Evolutionary conservation across 2,888 invertebrate genomes (phyloP), one percentile per base, ranked within the genome.

Genomic region (Aelia acuminata): DNA sequence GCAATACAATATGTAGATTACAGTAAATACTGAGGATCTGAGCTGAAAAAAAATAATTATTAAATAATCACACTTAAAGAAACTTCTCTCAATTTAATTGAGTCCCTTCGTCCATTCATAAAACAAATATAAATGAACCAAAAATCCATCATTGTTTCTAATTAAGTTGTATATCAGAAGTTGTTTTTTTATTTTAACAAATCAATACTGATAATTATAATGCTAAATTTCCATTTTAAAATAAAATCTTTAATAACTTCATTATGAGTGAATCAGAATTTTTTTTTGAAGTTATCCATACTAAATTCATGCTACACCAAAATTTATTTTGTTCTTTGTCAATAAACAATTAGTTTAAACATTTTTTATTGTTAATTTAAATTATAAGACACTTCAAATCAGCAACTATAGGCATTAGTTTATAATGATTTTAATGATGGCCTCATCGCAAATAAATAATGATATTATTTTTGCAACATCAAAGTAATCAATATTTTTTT

Each of bases 11-110:
- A 39, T 43, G 80, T 47, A 80, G 80, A 80, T 80, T 80, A 80
- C 80, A 80, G 80, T 80, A 80, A 80, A 80, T 39, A 80, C 43
- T 47, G 80, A 13, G 11, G 13, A 80, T 80, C 80, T n/a, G 13
- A 80, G 43, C 80, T 80, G 80, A 80, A 80, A 80, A 80, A 70
- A 80, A 80, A 80, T 39, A 80, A 80, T 80, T 47, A 43, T 43
- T 80, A 20, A 80, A 26, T 80, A n/a, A 80, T 39, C 22, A 80
- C 11, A 80, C 4, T 80, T 43, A 47, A 43, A 43, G 13, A 80
- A 80, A 80, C n/a, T 20, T 35, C 35, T 18, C 35, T 70, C 1
- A 35, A 70, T 70, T 70, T 20, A 18, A 70, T 18, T 35, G 63
- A 31, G 18, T 5, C 26, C 22, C 20, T 35, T 70, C 35, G 35